Evolutionary conservation across 2,113 vertebrate genomes (phyloP).

Genomic region (Campylorhamphus procurvoides): DNA sequence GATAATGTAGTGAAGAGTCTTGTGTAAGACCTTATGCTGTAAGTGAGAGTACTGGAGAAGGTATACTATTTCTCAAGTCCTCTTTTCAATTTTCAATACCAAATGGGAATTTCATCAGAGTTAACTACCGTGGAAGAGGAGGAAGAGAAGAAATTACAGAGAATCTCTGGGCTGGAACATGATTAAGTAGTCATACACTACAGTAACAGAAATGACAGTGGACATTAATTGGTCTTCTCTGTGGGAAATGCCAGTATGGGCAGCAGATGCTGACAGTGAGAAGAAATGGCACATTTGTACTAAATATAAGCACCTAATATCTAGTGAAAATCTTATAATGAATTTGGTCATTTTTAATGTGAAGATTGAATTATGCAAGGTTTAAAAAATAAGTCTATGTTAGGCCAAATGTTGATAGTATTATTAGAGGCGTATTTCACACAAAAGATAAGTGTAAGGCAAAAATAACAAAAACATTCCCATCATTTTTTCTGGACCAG

Average conservation of each 20-base stretch:
- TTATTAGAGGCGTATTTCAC: background rate
- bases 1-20: background rate
- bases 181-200: slow-evolving; percentile 18
- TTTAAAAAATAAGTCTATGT: background rate
- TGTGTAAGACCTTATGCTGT: background rate
- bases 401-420: background rate
- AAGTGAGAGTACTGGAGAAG: background rate
- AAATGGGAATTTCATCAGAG: slow-evolving; percentile 11
- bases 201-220: background rate
- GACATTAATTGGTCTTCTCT: slow-evolving; percentile 24
- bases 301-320: background rate
- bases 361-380: background rate
- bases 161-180: slow-evolving; percentile 35
- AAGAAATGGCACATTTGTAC: background rate
- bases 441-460: background rate
- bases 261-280: background rate
- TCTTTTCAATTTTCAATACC: slow-evolving; percentile 12
- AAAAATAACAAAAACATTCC: background rate
- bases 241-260: background rate
- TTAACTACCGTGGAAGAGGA: background rate
- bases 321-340: background rate
- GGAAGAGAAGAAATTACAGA: background rate
- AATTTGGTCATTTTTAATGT: background rate
- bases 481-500: fast-evolving
- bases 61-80: background rate